Base-by-base conservation (phyloP, 1,140 invertebrate genomes). In the Heliconius congener region DNA sequence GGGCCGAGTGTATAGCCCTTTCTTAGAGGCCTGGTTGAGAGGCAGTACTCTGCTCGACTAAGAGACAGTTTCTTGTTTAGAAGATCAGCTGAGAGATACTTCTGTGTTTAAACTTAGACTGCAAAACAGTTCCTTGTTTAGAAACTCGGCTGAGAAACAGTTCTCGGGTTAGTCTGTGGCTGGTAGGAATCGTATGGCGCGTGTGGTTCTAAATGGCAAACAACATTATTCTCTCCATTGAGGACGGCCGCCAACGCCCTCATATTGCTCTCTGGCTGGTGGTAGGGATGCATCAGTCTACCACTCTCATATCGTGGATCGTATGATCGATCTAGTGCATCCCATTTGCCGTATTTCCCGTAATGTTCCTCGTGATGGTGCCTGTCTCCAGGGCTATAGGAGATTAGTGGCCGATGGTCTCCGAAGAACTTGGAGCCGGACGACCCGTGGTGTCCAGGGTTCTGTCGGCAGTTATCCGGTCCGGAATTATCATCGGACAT, bases 401-500 rank as follows among this genome's bases (percentile, higher is more conserved):
- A 96, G 77, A 97, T 97, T 46, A 98, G 91, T 1, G 97, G 97
- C 19, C 97, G 95, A 87, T 97, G 97, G 87, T 98, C 97, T 2
- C 97, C 97, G 90, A 98, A 97, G 76, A 97, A 97, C 81, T 97
- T 96, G 34, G 93, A 93, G 74, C 90, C 87, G 0, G 97, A 97
- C 0, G 97, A 97, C 0, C 92, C 93, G 82, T 94, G 93, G 76
- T 93, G 93, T n/a, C 89, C 88, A 18, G 89, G 87, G 74, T 89
- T 88, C 83, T 90, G 90, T 27, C 93, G 89, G 96, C 97, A 82
- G 94, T 97, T 97, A 87, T 97, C 97, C 82, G 97, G 97, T n/a
- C 97, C 95, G 52, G 96, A 96, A 16, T 96, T 96, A 87, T 98
- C 97, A 87, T 98, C 97, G 46, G 97, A 97, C 95, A 97, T 95